phyloP scores from a whole-genome alignment of 1,140 invertebrate genomes.

The Patella vulgata region DNA sequence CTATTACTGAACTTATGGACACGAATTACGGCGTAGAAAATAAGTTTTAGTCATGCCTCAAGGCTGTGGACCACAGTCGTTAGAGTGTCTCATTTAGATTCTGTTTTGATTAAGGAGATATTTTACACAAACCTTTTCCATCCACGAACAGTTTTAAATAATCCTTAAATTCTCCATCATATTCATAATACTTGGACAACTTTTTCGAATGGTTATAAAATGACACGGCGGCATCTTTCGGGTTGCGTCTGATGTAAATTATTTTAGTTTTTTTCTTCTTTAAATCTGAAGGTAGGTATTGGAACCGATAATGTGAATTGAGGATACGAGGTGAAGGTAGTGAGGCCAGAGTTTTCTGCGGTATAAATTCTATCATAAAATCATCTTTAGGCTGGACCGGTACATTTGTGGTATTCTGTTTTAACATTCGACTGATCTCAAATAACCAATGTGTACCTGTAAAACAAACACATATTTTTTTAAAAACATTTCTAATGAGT shows the following conservation, averaged over 20 bases:
- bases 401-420: slow-evolving; percentile 14
- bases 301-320: slow-evolving; percentile 30
- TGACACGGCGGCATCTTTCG: slow-evolving; percentile 45
- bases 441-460: slow-evolving; percentile 42
- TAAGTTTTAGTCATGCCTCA: too few relatives aligned
- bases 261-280: slow-evolving; percentile 29
- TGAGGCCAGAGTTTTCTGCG: slow-evolving; percentile 1
- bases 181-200: slow-evolving; percentile 8
- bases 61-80: too few relatives aligned
- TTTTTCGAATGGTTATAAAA: slow-evolving; percentile 35
- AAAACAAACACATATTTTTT: too few relatives aligned
- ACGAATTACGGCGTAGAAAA: too few relatives aligned
- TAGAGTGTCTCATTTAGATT: too few relatives aligned
- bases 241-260: slow-evolving; percentile 36
- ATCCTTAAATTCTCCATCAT: too few relatives aligned
- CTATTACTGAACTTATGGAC: too few relatives aligned
- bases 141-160: too few relatives aligned
- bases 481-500: too few relatives aligned
- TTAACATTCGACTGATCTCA: slow-evolving; percentile 33
- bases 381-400: slow-evolving; percentile 20
- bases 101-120: too few relatives aligned
- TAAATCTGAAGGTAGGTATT: slow-evolving; percentile 24
- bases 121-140: too few relatives aligned
- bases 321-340: slow-evolving; percentile 30
- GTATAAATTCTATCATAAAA: slow-evolving; percentile 29